Conservation (phyloP, 2,113 vertebrate genomes). For the Rhinolophus sinicus region DNA sequence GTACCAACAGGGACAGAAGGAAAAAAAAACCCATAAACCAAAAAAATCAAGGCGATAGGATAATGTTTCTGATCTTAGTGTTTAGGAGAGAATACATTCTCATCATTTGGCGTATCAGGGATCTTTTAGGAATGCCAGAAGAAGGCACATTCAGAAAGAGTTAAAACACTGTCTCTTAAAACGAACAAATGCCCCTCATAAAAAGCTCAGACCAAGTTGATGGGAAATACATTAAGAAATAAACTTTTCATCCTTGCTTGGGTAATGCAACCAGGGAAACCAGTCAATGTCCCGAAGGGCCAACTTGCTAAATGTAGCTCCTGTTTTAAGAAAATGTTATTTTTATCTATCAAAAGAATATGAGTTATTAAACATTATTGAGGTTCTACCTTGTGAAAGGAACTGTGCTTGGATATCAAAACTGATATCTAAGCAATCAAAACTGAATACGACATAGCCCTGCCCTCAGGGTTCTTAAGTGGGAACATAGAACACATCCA, state of each 20-base stretch:
- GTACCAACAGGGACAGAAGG: not conserved
- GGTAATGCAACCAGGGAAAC: not conserved
- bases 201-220: not conserved
- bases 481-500: not conserved
- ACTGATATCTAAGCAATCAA: not conserved
- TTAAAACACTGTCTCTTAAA: not conserved
- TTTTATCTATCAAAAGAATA: constrained; percentile 38
- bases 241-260: not conserved
- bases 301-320: not conserved
- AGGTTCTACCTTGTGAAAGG: not conserved
- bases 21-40: not conserved
- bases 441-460: not conserved
- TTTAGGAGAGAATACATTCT: not conserved
- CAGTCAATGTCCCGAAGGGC: not conserved
- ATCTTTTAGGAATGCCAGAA: not conserved
- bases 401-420: not conserved
- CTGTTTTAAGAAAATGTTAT: not conserved
- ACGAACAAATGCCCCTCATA: not conserved
- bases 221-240: not conserved
- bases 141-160: not conserved
- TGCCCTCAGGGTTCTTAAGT: not conserved
- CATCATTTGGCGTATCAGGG: not conserved
- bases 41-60: not conserved
- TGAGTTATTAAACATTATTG: not conserved
- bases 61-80: not conserved